Evolutionary conservation across 2,797 vertebrate species (phyloP).

Genomic region (Sebastes umbrosus): DNA sequence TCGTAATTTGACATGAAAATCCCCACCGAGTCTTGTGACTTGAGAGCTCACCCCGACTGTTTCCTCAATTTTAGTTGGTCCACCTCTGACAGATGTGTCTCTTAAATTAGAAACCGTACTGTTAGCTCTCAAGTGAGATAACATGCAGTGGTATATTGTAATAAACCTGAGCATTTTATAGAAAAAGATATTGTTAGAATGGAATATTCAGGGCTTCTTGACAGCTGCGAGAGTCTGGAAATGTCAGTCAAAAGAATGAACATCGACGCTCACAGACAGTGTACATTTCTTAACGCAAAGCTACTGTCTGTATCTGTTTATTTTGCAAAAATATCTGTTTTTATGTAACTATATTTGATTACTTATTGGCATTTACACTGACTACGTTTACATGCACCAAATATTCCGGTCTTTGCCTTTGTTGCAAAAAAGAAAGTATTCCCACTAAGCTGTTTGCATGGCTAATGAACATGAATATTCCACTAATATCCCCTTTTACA

Average conservation of each 20-base stretch:
- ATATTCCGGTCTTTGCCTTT: neutral
- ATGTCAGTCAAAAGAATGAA: neutral
- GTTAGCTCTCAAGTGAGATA: slow-evolving; percentile 9
- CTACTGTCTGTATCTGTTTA: neutral
- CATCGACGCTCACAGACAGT: neutral
- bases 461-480: neutral
- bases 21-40: slow-evolving; percentile 12
- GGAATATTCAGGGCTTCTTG: neutral
- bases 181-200: neutral
- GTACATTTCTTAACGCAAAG: neutral
- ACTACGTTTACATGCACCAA: neutral
- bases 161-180: neutral
- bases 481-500: neutral
- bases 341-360: neutral
- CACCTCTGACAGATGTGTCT: slow-evolving; percentile 33
- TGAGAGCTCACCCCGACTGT: slow-evolving; percentile 8
- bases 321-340: neutral
- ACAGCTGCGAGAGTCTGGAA: neutral
- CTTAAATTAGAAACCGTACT: slow-evolving; percentile 47
- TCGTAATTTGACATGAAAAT: slow-evolving; percentile 28
- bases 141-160: neutral
- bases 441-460: neutral
- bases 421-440: neutral
- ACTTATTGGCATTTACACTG: neutral
- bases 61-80: slow-evolving; percentile 19